Conservation (phyloP, 2,113 vertebrate species). For the Stictonetta naevosa region DNA sequence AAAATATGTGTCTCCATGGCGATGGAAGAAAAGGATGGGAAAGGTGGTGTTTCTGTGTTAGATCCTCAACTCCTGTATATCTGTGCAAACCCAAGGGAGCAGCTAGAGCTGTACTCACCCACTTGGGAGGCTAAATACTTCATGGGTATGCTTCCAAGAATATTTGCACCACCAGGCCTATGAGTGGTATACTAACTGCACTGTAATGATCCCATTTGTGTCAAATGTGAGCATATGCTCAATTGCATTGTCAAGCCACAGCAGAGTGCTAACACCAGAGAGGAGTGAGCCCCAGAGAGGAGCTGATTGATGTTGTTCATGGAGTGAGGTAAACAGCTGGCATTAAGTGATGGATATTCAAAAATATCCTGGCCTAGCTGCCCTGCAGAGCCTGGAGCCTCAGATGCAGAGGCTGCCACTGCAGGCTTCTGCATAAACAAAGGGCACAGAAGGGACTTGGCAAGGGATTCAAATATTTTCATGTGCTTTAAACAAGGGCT, state of each 20-base stretch:
- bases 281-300: fast-evolving
- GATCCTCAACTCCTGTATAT: not conserved
- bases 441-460: not conserved
- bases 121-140: not conserved
- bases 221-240: fast-evolving
- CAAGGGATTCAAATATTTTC: not conserved
- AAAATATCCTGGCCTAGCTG: not conserved
- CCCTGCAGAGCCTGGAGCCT: fast-evolving
- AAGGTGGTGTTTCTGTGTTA: not conserved
- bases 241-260: not conserved
- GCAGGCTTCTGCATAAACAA: not conserved
- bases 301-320: not conserved
- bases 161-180: not conserved
- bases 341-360: not conserved
- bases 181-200: not conserved
- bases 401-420: not conserved
- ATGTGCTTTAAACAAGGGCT: not conserved
- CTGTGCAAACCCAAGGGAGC: not conserved
- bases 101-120: not conserved
- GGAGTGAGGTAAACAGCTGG: not conserved
- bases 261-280: not conserved
- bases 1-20: fast-evolving
- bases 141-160: not conserved
- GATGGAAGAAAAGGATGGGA: not conserved
- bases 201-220: fast-evolving